Evolutionary conservation across 2,888 invertebrate species (phyloP).

Genomic region (Erebia epiphron): DNA sequence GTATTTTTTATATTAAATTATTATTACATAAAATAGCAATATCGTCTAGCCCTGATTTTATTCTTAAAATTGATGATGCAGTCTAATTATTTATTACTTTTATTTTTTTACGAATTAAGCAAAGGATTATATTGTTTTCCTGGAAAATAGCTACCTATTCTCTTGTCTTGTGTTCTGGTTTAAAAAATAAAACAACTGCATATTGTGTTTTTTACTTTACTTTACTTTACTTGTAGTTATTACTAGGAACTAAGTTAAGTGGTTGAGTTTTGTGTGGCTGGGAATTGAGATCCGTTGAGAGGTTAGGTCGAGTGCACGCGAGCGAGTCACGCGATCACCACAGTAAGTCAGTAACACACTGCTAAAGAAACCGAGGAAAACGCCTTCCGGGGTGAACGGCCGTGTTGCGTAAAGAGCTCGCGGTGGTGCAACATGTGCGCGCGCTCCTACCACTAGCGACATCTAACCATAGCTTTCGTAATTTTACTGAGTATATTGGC

Average conservation of each 20-base stretch:
- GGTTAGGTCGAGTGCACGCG: constrained; percentile 64
- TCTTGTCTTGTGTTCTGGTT: neutral
- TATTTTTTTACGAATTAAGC: neutral
- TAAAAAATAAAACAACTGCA: neutral
- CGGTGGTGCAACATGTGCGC: constrained; percentile 69
- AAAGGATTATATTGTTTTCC: neutral
- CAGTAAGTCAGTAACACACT: constrained; percentile 67
- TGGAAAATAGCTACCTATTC: neutral
- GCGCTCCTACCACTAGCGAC: constrained; percentile 53
- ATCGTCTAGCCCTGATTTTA: neutral
- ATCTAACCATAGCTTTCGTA: constrained; percentile 52
- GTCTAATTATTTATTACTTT: neutral
- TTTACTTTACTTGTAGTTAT: no score
- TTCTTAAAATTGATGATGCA: neutral
- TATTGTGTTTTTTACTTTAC: neutral
- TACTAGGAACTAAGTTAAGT: neutral
- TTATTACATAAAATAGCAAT: neutral
- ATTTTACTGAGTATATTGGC: neutral
- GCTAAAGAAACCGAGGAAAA: constrained; percentile 81
- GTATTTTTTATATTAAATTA: no score
- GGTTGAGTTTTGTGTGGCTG: constrained; percentile 8
- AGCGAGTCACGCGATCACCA: constrained; percentile 76
- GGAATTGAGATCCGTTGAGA: constrained; percentile 42
- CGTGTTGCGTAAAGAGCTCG: constrained; percentile 76
- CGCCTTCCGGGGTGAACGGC: constrained; percentile 81